phyloP scores from a whole-genome alignment of 1,140 invertebrate species.

The Drosophila jambulina region DNA sequence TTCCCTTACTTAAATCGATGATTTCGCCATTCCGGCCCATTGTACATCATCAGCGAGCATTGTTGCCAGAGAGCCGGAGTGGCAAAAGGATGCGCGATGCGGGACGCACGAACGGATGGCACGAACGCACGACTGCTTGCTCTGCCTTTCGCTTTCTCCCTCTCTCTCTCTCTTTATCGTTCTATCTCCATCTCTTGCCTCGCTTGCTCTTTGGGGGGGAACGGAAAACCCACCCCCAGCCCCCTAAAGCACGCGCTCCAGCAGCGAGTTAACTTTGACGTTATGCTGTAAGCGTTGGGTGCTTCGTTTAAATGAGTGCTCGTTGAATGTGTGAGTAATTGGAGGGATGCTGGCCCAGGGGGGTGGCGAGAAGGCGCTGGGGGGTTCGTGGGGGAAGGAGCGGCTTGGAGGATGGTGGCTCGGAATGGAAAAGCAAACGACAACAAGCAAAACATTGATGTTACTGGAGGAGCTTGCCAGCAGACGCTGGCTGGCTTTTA shows the following conservation, averaged over 20 bases:
- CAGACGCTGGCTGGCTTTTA: conserved; percentile 67
- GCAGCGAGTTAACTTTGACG: conserved; percentile 77
- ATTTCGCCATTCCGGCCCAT: conserved; percentile 31
- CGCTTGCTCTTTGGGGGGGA: neutral
- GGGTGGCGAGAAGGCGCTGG: neutral
- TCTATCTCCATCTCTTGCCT: conserved; percentile 5
- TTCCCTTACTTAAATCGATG: conserved; percentile 9
- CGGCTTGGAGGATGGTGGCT: conserved; percentile 14
- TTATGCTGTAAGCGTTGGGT: conserved; percentile 78
- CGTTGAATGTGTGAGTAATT: conserved; percentile 83
- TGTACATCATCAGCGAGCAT: conserved; percentile 61
- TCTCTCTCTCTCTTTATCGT: neutral
- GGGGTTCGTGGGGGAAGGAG: neutral
- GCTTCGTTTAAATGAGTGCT: conserved; percentile 83
- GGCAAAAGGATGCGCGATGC: conserved; percentile 66
- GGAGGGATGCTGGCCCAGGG: conserved; percentile 60
- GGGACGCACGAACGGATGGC: conserved; percentile 46
- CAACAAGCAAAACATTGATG: conserved; percentile 74
- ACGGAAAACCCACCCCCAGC: conserved; percentile 5
- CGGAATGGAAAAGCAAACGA: conserved; percentile 72
- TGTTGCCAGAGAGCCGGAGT: conserved; percentile 34
- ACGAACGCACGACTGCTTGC: conserved; percentile 56
- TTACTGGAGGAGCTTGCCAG: conserved; percentile 60
- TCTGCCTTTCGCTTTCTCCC: neutral
- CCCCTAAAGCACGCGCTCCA: conserved; percentile 52